These are phyloP conservation scores for Drosophila cyrtoloma DNA, from an alignment of 2,888 invertebrate species.

Conservation along the genomic window DNA sequence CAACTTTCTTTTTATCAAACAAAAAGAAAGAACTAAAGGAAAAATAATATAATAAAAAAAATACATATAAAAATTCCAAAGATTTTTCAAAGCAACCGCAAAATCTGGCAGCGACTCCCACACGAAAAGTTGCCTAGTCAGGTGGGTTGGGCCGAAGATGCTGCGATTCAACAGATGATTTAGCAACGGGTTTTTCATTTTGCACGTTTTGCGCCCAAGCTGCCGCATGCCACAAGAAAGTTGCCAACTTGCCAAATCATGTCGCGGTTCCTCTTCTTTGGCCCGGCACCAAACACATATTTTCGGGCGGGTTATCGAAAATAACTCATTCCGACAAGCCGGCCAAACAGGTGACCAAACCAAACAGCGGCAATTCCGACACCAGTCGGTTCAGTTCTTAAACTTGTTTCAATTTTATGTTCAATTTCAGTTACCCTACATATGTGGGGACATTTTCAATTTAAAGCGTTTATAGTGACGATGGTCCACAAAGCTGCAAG, in stretches of 20 bases:
- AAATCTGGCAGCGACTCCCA: slow-evolving; percentile 74
- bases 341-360: slow-evolving; percentile 74
- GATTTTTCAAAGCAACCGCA: slow-evolving; percentile 76
- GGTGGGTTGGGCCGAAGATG: slow-evolving; percentile 65
- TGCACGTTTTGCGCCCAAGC: slow-evolving; percentile 18
- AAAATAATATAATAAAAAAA: slow-evolving; percentile 24
- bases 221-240: slow-evolving; percentile 65
- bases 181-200: slow-evolving; percentile 65
- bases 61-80: slow-evolving; percentile 58
- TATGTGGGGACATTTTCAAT: slow-evolving; percentile 1
- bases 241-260: slow-evolving; percentile 76
- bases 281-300: slow-evolving; percentile 49
- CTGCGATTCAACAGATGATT: slow-evolving; percentile 70
- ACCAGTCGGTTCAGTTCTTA: slow-evolving; percentile 70
- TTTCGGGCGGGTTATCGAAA: slow-evolving; percentile 61
- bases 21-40: slow-evolving; percentile 70
- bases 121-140: slow-evolving; percentile 71
- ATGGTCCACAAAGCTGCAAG: neutral
- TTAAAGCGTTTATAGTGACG: neutral
- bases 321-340: slow-evolving; percentile 54
- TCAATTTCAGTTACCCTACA: slow-evolving; percentile 46
- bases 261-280: slow-evolving; percentile 53
- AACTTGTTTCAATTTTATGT: slow-evolving; percentile 71
- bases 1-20: slow-evolving; percentile 80
- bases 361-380: slow-evolving; percentile 30